phyloP scores from a whole-genome alignment of 2,113 vertebrate species.

The Pollachius pollachius region DNA sequence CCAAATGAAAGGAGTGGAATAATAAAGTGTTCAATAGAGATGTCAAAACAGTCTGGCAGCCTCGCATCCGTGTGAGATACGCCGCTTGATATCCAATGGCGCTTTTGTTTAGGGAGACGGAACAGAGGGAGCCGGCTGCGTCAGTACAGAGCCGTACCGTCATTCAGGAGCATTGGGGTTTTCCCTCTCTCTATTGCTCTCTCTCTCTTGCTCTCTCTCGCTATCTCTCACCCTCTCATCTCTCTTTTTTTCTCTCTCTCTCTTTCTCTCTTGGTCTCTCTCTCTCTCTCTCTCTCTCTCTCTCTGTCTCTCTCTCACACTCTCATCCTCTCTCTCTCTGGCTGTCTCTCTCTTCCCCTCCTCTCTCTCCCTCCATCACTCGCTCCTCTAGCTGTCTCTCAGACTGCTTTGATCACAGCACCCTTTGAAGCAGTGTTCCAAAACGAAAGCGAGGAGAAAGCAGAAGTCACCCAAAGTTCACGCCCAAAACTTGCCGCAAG shows the following conservation, averaged over 20 bases:
- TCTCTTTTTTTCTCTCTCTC: slow-evolving; percentile 24
- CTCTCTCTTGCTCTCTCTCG: slow-evolving; percentile 33
- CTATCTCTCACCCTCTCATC: slow-evolving; percentile 63
- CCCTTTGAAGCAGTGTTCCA: slow-evolving; percentile 86
- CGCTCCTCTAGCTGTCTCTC: slow-evolving; percentile 70
- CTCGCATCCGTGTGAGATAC: slow-evolving; percentile 63
- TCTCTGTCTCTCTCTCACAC: slow-evolving; percentile 28
- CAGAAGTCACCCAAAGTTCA: slow-evolving; percentile 82
- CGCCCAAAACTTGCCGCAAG: slow-evolving; percentile 77
- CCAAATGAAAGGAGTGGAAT: slow-evolving; percentile 63
- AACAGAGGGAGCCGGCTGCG: slow-evolving; percentile 61
- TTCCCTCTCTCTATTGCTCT: slow-evolving; percentile 36
- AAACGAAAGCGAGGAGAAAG: slow-evolving; percentile 80
- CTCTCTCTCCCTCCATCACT: slow-evolving; percentile 42
- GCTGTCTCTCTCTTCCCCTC: slow-evolving; percentile 60
- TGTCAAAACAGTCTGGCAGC: slow-evolving; percentile 72
- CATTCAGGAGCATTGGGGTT: slow-evolving; percentile 66
- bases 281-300: slow-evolving; percentile 41
- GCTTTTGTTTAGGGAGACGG: slow-evolving; percentile 73
- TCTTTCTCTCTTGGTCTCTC: slow-evolving; percentile 67
- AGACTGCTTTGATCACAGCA: slow-evolving; percentile 85
- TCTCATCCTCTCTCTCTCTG: slow-evolving; percentile 54
- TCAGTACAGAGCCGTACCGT: slow-evolving; percentile 59
- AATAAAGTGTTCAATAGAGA: slow-evolving; percentile 72
- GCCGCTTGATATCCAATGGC: slow-evolving; percentile 65